Percentiles rank a stretch among this genome's conserved stretches.
Evolutionary conservation across 2,888 invertebrate species (phyloP).

Genomic region (Drosophila putrida): DNA sequence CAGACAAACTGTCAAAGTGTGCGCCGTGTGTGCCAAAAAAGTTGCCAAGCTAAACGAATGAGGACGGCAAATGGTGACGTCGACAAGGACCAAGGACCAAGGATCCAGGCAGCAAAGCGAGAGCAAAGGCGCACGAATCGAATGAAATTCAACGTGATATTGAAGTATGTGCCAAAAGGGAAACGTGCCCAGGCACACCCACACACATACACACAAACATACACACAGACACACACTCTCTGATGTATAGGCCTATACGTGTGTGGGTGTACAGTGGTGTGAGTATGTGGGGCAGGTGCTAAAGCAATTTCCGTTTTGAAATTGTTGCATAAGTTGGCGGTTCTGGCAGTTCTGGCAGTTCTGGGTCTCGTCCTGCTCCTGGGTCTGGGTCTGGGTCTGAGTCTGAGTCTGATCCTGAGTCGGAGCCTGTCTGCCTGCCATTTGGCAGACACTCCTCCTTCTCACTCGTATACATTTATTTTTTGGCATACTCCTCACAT

Average conservation of each 20-base stretch:
- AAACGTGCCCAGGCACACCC: conserved; percentile 63
- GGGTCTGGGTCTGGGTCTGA: conserved; percentile 8
- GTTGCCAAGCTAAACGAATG: conserved; percentile 75
- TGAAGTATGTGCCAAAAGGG: conserved; percentile 82
- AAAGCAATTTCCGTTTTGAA: conserved; percentile 82
- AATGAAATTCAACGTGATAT: conserved; percentile 80
- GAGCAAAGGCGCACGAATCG: conserved; percentile 61
- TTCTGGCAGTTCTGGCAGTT: conserved; percentile 49
- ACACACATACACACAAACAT: conserved; percentile 16
- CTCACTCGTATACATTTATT: conserved; percentile 42
- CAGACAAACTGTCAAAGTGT: conserved; percentile 80
- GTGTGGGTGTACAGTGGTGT: conserved; percentile 57
- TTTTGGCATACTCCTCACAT: conserved; percentile 63
- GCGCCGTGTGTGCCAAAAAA: conserved; percentile 72
- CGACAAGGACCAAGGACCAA: conserved; percentile 38
- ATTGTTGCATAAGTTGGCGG: conserved; percentile 82
- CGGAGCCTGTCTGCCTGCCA: conserved; percentile 14
- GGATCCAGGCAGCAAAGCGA: conserved; percentile 30
- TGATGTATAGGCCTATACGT: conserved; percentile 12
- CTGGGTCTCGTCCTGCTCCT: conserved; percentile 20
- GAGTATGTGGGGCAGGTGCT: conserved; percentile 74
- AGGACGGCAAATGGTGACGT: conserved; percentile 65
- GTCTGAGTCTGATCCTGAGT: conserved; percentile 6
- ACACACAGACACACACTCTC: conserved; percentile 21
- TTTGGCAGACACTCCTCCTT: conserved; percentile 47